Conservation (phyloP, 2,797 vertebrate species). For the Gymnoscopelus braueri region DNA sequence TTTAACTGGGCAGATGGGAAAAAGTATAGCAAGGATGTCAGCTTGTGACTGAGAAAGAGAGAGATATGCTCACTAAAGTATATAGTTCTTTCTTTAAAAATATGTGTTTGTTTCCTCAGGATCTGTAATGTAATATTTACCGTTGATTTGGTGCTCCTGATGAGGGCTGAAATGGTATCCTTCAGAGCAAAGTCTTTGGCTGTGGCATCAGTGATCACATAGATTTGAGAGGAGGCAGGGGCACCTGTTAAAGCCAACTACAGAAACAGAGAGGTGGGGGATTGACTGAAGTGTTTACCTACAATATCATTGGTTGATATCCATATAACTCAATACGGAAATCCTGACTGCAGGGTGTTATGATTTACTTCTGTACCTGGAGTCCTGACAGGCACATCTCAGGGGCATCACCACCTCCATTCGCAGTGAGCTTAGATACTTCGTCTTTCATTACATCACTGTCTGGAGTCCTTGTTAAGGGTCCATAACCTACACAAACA, state of each 20-base stretch:
- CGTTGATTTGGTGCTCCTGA: slow-evolving; percentile 72
- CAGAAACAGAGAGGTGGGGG: slow-evolving; percentile 3
- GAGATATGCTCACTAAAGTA: no score
- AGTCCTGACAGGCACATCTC: slow-evolving; percentile 82
- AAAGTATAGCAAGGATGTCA: no score
- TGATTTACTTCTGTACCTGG: slow-evolving; percentile 62
- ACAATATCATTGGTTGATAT: no score
- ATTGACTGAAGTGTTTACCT: background rate
- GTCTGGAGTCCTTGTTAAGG: slow-evolving; percentile 70
- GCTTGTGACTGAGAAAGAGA: no score
- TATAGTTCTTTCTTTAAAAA: no score
- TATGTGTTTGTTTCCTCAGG: no score
- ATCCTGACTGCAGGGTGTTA: background rate
- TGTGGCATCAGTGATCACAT: slow-evolving; percentile 78
- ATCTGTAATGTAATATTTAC: slow-evolving; percentile 48
- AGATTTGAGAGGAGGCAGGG: slow-evolving; percentile 76
- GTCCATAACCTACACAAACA: slow-evolving; percentile 71
- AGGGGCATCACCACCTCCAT: slow-evolving; percentile 59
- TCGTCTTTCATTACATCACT: slow-evolving; percentile 71
- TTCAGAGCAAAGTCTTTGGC: slow-evolving; percentile 75
- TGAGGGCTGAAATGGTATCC: slow-evolving; percentile 75
- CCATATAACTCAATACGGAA: background rate
- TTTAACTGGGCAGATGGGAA: background rate
- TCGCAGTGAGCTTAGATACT: slow-evolving; percentile 58
- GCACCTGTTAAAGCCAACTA: slow-evolving; percentile 79